Evolutionary conservation across 2,888 invertebrate genomes (phyloP).

Genomic region (Epirrita christyi): DNA sequence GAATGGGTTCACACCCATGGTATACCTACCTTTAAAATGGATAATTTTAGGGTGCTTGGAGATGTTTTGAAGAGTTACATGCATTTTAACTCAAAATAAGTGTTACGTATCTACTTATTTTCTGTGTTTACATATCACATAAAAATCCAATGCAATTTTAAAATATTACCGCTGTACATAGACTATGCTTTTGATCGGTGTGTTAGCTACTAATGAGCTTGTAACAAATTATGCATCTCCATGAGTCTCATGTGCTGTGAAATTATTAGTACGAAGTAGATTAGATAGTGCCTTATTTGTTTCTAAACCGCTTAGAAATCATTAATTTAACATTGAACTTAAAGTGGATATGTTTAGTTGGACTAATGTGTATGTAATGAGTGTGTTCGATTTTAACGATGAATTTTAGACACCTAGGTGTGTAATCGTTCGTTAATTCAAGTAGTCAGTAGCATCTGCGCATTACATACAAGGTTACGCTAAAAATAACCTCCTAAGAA

Average conservation of each 20-base stretch:
- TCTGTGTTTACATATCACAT: constrained; percentile 66
- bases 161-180: constrained; percentile 56
- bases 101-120: constrained; percentile 55
- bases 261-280: constrained; percentile 42
- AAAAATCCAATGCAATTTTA: constrained; percentile 49
- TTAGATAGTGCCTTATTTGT: constrained; percentile 73
- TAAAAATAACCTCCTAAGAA: constrained; percentile 35
- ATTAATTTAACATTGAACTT: constrained; percentile 1
- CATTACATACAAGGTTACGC: constrained; percentile 24
- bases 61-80: constrained; percentile 52
- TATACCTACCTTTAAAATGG: constrained; percentile 41
- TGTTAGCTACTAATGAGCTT: constrained; percentile 48
- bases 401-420: neutral
- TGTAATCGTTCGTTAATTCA: constrained; percentile 5
- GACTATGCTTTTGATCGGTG: constrained; percentile 49
- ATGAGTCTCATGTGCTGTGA: constrained; percentile 52
- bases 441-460: constrained; percentile 5
- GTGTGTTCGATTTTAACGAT: constrained; percentile 9
- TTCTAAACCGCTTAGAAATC: constrained; percentile 28
- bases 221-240: constrained; percentile 52
- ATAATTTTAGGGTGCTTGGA: constrained; percentile 55
- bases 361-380: neutral
- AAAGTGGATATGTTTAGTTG: constrained; percentile 3
- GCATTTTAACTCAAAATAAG: constrained; percentile 49
- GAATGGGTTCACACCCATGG: constrained; percentile 42